Base-by-base conservation (phyloP, 2,888 invertebrate species). In the Harmothoe impar region DNA sequence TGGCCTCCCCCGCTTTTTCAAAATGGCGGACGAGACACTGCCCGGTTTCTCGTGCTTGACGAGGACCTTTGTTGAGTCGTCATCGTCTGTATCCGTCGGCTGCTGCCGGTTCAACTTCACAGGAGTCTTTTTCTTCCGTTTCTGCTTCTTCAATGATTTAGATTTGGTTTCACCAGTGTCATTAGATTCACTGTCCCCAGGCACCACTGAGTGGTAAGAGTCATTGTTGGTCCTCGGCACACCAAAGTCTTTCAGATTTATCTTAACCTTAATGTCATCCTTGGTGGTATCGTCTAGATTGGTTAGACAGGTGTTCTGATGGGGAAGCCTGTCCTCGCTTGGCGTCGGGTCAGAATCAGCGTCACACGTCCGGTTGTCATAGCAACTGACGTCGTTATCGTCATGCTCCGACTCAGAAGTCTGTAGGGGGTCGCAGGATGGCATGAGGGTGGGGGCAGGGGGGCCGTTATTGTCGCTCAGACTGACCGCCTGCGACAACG, bases 71-170 rank as follows among this genome's bases (percentile, higher is more conserved):
- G 54, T 5, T 25, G 15, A 17, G 23, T 78, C 56, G 51, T 43
- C 85, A 20, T 91, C 89, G 12, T 91, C 62, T 56, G 68, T 25
- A 20, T 52, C 86, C 33, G 29, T 12, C 25, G 72, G 29, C 25
- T 43, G 51, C 78, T 77, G 77, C 20, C 43, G 15, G n/a, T 77
- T 72, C 29, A 90, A 31, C 56, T 89, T 90, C 78, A 78, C 56
- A 0, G 89, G 89, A 25, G 90, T 81, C 43, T 90, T 90, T 88
- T 89, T 91, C 68, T 89, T 91, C 29, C 90, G 78, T 78, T 91
- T 88, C 72, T 91, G 89, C 51, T 89, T 89, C 72, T 77, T 77
- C n/a, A 51, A 33, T 51, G 25, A 89, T 33, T 89, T 89, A 29
- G n/a, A 29, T 52, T 86, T 33, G 3, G 20, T 10, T 43, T 56